phyloP scores from a whole-genome alignment of 2,797 vertebrate genomes.

The Crenuchus spilurus region DNA sequence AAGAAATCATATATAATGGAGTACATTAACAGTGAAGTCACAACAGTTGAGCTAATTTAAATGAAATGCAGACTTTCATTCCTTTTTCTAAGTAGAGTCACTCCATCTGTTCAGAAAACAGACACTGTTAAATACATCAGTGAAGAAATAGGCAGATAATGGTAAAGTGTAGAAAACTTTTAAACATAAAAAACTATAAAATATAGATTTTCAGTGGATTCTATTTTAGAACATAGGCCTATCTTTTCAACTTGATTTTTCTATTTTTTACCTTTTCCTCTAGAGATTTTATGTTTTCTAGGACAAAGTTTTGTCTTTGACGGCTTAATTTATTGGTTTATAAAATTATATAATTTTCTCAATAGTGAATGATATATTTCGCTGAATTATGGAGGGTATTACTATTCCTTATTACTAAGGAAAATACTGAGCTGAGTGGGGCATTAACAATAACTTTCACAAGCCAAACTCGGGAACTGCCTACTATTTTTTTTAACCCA shows the following conservation, averaged over 20 bases:
- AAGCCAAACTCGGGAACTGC: too few relatives aligned
- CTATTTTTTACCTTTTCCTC: too few relatives aligned
- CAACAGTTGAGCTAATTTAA: neutral
- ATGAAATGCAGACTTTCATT: neutral
- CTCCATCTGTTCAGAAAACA: neutral
- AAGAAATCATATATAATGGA: neutral
- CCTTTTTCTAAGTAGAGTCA: neutral
- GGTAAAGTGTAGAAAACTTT: neutral
- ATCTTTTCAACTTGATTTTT: too few relatives aligned
- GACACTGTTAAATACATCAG: neutral
- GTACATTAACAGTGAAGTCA: neutral
- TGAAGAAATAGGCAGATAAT: neutral
- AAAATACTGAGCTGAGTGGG: too few relatives aligned
- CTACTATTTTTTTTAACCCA: too few relatives aligned
- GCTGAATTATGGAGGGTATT: too few relatives aligned
- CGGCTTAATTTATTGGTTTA: neutral
- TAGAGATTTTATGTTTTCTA: neutral
- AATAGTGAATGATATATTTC: too few relatives aligned
- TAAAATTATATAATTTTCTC: neutral
- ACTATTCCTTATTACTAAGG: too few relatives aligned
- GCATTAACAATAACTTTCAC: too few relatives aligned
- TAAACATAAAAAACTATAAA: too few relatives aligned
- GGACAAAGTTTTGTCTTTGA: neutral
- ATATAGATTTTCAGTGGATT: too few relatives aligned
- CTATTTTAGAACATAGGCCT: too few relatives aligned